A percentile compares a stretch with the other conserved stretches of the same genome.
Conservation (phyloP, 2,113 vertebrate genomes). For the Carassius auratus region DNA sequence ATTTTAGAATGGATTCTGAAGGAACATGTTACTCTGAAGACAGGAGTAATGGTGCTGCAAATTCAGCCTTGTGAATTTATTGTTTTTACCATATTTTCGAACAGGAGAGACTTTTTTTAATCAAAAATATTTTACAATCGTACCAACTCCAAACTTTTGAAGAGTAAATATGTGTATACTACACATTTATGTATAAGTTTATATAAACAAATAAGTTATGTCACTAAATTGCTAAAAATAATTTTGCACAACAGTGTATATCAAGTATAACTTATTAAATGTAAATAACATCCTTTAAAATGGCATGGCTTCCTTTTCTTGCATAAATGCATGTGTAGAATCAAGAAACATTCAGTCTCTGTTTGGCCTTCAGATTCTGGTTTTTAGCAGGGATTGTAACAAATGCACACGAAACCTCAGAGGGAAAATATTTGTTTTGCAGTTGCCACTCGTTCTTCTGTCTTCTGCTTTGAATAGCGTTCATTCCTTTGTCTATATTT, state of each 20-base stretch:
- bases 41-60: too few species aligned
- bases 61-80: too few species aligned
- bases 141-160: too few species aligned
- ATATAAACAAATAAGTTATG: not conserved
- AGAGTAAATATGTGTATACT: too few species aligned
- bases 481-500: constrained; percentile 28
- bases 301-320: not conserved
- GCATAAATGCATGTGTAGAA: not conserved
- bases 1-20: too few species aligned
- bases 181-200: too few species aligned
- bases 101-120: too few species aligned
- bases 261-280: not conserved
- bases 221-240: not conserved
- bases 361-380: not conserved
- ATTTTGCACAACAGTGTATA: not conserved
- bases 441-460: constrained; percentile 21
- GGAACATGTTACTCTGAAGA: too few species aligned
- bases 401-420: not conserved
- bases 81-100: too few species aligned
- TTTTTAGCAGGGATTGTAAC: not conserved
- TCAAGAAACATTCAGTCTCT: constrained; percentile 4
- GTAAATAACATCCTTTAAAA: constrained; percentile 14
- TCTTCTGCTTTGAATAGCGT: constrained; percentile 40
- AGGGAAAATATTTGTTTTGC: constrained; percentile 18
- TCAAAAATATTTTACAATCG: too few species aligned